Evolutionary conservation across 2,113 vertebrate species (phyloP), one percentile per base, ranked within the genome.

Genomic region (Seriola quinqueradiata): DNA sequence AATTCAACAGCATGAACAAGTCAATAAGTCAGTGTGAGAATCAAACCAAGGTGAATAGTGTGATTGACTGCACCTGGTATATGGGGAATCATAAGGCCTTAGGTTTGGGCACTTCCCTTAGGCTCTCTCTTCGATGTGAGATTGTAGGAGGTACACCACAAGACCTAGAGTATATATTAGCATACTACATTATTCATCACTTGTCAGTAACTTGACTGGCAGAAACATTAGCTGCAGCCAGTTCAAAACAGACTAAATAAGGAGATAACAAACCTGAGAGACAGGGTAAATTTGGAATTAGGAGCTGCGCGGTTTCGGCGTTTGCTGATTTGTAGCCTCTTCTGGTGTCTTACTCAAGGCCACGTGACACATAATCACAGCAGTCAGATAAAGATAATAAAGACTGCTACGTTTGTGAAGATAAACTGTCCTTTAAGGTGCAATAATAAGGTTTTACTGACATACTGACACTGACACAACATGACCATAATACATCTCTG

Each of bases 121-220:
- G 90, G 87, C 87, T 84, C 82, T 84, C 17, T 76, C 72, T 71
- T 74, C 38, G 1, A 68, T 79, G 60, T 58, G 65, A 85, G 86
- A 85, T 70, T 84, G 77, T 81, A 79, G 76, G 75, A 89, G 77
- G 74, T 84, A 8, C 84, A 83, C 54, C 54, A 14, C 40, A 83
- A 77, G 79, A 88, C 87, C 59, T 54, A 81, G 70, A 84, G 77
- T 75, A 87, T 64, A 89, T 87, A 90, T 91, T 90, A 90, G 64
- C 85, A 83, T 77, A 65, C 83, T 92, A 82, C 89, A 90, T 90
- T 91, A 90, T 94, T 91, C 79, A 92, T 85, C 82, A 77, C 82
- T 86, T 87, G 84, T 90, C 82, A 78, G 72, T 72, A 57, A 80
- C 57, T 84, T 90, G 89, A 92, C 85, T 89, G 77, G 82, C 88